Evolutionary conservation across 37 sponge, comb jelly and placozoan species (phyloP).

Genomic region (Hexactinellida sp.): DNA sequence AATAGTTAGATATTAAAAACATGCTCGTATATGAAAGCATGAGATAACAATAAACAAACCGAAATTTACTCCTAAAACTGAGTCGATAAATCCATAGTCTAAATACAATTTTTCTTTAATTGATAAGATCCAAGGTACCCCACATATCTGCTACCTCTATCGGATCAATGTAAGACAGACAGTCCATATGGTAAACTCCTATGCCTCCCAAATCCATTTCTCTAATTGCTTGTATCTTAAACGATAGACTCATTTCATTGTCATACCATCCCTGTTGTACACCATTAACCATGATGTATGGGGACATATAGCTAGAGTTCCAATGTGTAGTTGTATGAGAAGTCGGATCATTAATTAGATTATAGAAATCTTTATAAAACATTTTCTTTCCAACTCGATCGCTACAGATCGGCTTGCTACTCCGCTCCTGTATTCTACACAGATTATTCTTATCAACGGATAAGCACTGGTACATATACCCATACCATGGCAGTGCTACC

Average conservation of each 20-base stretch:
- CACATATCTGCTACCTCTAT: not conserved
- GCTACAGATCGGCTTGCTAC: not conserved
- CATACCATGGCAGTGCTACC: not conserved
- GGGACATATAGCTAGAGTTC: not conserved
- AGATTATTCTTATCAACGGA: not conserved
- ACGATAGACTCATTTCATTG: not conserved
- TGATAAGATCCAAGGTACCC: slow-evolving; percentile 12
- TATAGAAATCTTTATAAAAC: not conserved
- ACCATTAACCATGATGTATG: not conserved
- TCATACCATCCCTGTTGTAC: not conserved
- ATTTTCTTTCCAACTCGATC: not conserved
- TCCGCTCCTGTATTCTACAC: not conserved
- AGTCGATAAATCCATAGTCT: too few relatives aligned
- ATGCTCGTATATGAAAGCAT: too few relatives aligned
- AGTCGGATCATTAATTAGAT: not conserved
- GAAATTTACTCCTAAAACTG: too few relatives aligned
- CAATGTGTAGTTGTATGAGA: not conserved
- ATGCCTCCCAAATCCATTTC: not conserved
- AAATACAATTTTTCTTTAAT: not conserved
- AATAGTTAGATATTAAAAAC: too few relatives aligned
- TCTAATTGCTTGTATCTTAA: not conserved
- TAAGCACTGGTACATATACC: not conserved
- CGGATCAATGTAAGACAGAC: not conserved
- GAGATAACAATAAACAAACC: too few relatives aligned
- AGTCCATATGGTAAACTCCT: not conserved